Base-by-base conservation (phyloP, 2,113 vertebrate genomes). In the Melanerpes formicivorus region DNA sequence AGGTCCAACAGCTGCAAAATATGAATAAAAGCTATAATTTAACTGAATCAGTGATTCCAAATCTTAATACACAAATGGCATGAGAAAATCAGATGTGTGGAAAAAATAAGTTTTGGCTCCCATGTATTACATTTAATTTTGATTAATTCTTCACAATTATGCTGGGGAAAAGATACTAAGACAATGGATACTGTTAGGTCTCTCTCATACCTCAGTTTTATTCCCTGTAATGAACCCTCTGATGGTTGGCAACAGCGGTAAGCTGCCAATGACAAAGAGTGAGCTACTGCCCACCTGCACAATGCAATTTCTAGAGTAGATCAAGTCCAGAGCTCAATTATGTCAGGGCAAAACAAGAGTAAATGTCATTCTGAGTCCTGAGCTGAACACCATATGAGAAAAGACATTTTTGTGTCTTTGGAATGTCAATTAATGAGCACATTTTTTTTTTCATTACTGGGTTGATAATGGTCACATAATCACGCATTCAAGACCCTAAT, bases 11-110 rank as follows among this genome's bases (percentile, higher is more conserved):
- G 94, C 96, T 97, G 94, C 73, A 90, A 97, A 98, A 97, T 96
- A 97, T 95, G 96, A 98, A 95, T 96, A 97, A 97, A 96, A 97
- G 88, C 94, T 96, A 90, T 70, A 94, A 77, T 78, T 97, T 97
- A 96, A 97, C 91, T 97, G 90, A 97, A 96, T 96, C 93, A 91
- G 64, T 91, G 88, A 96, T 96, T 97, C 89, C 96, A 96, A 96
- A 95, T 93, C 79, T 93, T 97, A 95, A 80, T 58, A 59, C 85
- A 94, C 65, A 96, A 97, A 94, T 74, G 77, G 73, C 95, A 96
- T 55, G 90, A 96, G 92, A 94, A 95, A 96, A 94, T 88, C 83
- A 92, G 58, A 59, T 75, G 12, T 74, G 60, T 94, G 77, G 90
- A 94, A 93, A 96, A 94, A 77, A 87, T 22, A 94, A 93, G 62